Base-by-base conservation (phyloP, 1,140 invertebrate genomes). In the Drosophila tani region DNA sequence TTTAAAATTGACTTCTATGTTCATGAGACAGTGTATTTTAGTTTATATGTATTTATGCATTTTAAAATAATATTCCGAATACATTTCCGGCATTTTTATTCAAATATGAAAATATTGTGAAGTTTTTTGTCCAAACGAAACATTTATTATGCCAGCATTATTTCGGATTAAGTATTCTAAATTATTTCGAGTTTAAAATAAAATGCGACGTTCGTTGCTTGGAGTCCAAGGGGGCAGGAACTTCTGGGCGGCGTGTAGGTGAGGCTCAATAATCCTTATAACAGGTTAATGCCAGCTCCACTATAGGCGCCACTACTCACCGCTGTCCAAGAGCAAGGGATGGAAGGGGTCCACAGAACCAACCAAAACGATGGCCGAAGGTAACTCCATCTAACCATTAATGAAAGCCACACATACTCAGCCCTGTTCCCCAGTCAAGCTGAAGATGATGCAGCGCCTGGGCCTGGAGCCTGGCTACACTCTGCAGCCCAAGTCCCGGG, bases 381-480 rank as follows among this genome's bases (percentile, higher is more conserved):
- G 81, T 38, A 27, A n/a, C 9, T 56, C 14, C n/a, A 19, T 19
- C 3, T 2, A 29, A 3, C 17, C 7, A 3, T 6, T 51, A 3
- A 14, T 35, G 17, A 24, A 11, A 12, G 0, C 2, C 5, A 15
- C 27, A 35, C 6, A 32, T 14, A 64, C 40, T 21, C 9, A 29
- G 21, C 7, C 7, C 1, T 24, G 3, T 62, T 43, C 27, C 1
- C 15, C 43, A 92, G 91, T 92, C 9, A 91, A 92, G 47, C 17
- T 58, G 27, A 59, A 82, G 47, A 91, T 92, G 55, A 83, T 91
- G 63, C 58, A 68, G 29, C 75, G 76, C 5, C 50, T 92, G 41
- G 92, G 92, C 17, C 59, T 93, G 38, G 70, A 91, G 17, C 58
- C 60, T 0, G 91, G 86, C 1, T 92, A 91, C 46, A 81, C 57